Percentiles rank a stretch among this genome's conserved stretches.
These are phyloP conservation scores for Alectura lathami DNA, from an alignment of 2,113 vertebrate genomes.

Conservation along the genomic window DNA sequence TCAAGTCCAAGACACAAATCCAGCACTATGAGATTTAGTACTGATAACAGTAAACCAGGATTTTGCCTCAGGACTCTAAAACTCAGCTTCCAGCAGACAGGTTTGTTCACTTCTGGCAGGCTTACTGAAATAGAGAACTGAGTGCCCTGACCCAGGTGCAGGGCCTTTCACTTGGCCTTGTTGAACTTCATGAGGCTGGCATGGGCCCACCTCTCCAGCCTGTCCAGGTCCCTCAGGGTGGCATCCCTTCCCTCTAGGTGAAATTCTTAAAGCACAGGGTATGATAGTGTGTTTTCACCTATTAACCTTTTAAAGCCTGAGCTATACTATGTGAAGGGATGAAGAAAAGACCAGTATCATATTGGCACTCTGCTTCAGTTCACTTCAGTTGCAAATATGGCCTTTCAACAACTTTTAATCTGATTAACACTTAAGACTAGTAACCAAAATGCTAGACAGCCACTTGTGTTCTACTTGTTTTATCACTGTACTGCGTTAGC, in stretches of 20 bases:
- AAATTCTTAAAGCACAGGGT: neutral
- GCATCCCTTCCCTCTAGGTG: too few species aligned
- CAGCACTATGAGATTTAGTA: neutral
- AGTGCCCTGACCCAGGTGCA: too few species aligned
- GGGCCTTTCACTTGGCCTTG: too few species aligned
- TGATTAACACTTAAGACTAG: neutral
- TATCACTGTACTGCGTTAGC: conserved; percentile 17
- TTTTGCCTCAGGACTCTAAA: neutral
- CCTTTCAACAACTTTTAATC: conserved; percentile 24
- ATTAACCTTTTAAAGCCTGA: neutral
- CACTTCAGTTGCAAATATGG: neutral
- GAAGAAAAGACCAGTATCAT: neutral
- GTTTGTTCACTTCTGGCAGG: neutral
- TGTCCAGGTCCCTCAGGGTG: too few species aligned
- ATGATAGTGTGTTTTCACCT: neutral
- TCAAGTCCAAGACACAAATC: neutral
- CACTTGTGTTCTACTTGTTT: conserved; percentile 32
- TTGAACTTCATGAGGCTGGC: too few species aligned
- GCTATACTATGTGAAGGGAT: neutral
- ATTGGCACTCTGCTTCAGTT: neutral
- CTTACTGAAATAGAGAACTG: too few species aligned
- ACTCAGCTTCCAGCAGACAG: fast-evolving
- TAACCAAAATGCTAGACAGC: neutral
- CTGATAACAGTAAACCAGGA: neutral
- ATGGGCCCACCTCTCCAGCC: too few species aligned